Base-by-base conservation (phyloP, 2,113 vertebrate species). In the Piaya cayana region DNA sequence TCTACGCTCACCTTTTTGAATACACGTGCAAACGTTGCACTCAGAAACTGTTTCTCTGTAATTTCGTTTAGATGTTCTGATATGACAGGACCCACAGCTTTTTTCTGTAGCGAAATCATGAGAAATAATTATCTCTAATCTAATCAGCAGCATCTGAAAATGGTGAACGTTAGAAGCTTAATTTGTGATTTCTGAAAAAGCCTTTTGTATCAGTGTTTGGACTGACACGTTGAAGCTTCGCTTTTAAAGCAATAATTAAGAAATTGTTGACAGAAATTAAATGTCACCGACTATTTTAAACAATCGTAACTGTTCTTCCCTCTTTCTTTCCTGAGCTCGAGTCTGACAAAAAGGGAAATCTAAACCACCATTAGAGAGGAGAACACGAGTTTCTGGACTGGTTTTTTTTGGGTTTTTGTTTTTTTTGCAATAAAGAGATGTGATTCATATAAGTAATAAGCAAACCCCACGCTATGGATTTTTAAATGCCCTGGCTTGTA, bases 181-280 rank as follows among this genome's bases (percentile, higher is more conserved):
- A 97, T 97, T 97, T 97, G 90, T 97, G 92, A 96, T 96, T 97
- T 96, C 96, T 94, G 92, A 94, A 90, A 96, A 97, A 97, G 91
- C 95, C 93, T 98, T 98, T 97, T 97, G 93, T 97, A 91, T 91
- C 49, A 12, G 95, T 97, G 90, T 97, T 98, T 98, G 95, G 93
- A 96, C 92, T 93, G 97, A 98, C 96, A 96, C 87, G 6, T 82
- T 39, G 95, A 96, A 95, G 96, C 92, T 93, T 90, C 58, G 79
- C 95, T 96, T 97, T 96, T 94, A 96, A 95, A 96, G 92, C 92
- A 97, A 97, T 96, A 97, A 98, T 98, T 98, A 98, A 98, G 95
- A 98, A 98, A 98, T 96, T 98, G 94, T 96, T 97, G 97, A 96
- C 96, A 97, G 97, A 97, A 98, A 97, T 97, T 96, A 98, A 98